phyloP scores from a whole-genome alignment of 53 echinoderm and acorn worm genomes.

The Temnopleurus reevesii region DNA sequence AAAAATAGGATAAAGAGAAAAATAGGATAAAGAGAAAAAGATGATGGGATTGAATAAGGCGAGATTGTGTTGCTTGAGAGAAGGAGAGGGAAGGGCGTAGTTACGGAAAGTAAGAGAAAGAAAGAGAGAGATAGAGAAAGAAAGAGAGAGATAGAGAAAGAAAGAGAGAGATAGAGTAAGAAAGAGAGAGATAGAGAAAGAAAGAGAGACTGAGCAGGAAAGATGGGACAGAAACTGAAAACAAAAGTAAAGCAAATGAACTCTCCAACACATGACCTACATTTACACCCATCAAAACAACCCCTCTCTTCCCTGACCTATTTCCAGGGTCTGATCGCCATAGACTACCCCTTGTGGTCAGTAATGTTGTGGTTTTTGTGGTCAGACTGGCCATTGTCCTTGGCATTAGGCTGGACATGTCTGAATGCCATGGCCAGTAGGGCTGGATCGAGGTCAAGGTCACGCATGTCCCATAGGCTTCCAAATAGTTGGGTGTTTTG shows the following conservation, averaged over 20 bases:
- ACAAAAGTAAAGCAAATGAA: too few species aligned
- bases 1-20: too few species aligned
- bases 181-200: not conserved
- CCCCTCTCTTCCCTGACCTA: not conserved
- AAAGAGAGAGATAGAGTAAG: not conserved
- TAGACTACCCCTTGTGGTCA: slow-evolving; percentile 16
- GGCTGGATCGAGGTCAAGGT: not conserved
- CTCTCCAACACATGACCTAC: too few species aligned
- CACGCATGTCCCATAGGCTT: not conserved
- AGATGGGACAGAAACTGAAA: too few species aligned
- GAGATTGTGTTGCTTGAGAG: too few species aligned
- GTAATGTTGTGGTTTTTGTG: slow-evolving; percentile 36
- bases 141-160: too few species aligned
- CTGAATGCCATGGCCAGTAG: slow-evolving; percentile 37
- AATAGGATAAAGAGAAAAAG: too few species aligned
- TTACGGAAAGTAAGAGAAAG: too few species aligned
- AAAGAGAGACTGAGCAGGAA: not conserved
- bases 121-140: too few species aligned
- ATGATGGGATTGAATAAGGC: too few species aligned
- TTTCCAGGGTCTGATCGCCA: not conserved
- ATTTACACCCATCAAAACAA: not conserved
- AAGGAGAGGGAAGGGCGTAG: not conserved
- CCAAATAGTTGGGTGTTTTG: not conserved
- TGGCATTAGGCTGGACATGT: slow-evolving; percentile 14
- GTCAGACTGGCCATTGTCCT: slow-evolving; percentile 20